These are phyloP conservation scores for Heterocephalus glaber DNA, from an alignment of 2,113 vertebrate genomes.

Conservation along the genomic window DNA sequence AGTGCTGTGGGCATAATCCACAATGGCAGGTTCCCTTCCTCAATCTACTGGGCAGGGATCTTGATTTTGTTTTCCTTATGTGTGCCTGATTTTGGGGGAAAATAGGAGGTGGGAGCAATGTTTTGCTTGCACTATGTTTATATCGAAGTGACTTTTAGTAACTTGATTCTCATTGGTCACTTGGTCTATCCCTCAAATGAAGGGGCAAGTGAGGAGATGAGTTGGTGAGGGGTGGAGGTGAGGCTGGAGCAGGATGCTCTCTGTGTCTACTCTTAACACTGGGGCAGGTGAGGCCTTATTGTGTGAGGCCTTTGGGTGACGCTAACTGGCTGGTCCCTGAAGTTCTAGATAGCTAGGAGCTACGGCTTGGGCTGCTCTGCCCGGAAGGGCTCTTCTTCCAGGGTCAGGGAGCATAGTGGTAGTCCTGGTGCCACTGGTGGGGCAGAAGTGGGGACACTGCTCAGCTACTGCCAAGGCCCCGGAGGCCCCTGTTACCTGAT, in stretches of 20 bases:
- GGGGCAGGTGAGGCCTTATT: not conserved
- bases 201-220: not conserved
- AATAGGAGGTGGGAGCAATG: not conserved
- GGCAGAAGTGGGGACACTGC: not conserved
- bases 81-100: not conserved
- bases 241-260: not conserved
- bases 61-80: not conserved
- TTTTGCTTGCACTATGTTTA: not conserved
- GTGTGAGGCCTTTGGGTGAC: not conserved
- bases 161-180: not conserved
- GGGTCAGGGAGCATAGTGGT: not conserved
- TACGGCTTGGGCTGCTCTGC: not conserved
- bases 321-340: not conserved
- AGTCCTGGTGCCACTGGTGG: not conserved
- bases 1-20: not conserved
- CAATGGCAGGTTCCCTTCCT: not conserved
- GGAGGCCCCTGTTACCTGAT: conserved; percentile 93
- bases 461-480: conserved; percentile 50
- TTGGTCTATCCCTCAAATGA: conserved; percentile 36
- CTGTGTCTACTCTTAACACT: not conserved
- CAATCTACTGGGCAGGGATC: not conserved
- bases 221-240: not conserved
- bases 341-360: not conserved
- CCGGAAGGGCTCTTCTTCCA: not conserved
- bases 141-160: conserved; percentile 44